These are phyloP conservation scores for Epiblema foenella DNA, from an alignment of 2,888 invertebrate species.

Conservation along the genomic window DNA sequence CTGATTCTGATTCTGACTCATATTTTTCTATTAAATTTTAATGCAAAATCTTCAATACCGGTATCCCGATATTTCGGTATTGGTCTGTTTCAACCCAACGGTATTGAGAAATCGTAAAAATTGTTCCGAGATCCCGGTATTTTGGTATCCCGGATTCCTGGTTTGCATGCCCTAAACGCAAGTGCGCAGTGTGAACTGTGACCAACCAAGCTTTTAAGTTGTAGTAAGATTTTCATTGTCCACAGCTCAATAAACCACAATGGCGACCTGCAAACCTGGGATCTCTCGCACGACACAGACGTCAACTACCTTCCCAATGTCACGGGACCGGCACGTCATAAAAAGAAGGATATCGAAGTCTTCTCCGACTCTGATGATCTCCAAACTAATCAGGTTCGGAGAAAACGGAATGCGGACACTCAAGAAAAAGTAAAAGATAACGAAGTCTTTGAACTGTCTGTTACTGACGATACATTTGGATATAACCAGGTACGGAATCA, in stretches of 20 bases:
- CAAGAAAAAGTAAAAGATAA: not conserved
- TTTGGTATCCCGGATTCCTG: too few relatives aligned
- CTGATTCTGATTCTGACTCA: too few relatives aligned
- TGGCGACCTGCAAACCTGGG: slow-evolving; percentile 16
- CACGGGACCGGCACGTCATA: not conserved
- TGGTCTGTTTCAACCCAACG: too few relatives aligned
- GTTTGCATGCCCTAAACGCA: too few relatives aligned
- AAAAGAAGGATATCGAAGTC: slow-evolving; percentile 23
- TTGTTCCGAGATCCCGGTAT: too few relatives aligned
- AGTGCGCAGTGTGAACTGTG: too few relatives aligned
- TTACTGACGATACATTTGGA: not conserved
- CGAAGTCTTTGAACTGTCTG: not conserved
- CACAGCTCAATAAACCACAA: slow-evolving; percentile 27
- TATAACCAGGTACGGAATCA: too few relatives aligned
- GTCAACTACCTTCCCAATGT: slow-evolving; percentile 26
- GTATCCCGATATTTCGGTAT: too few relatives aligned
- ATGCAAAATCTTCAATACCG: too few relatives aligned
- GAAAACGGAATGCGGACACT: slow-evolving; percentile 5
- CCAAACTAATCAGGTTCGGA: not conserved
- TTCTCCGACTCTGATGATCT: not conserved
- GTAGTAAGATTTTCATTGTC: not conserved
- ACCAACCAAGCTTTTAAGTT: too few relatives aligned
- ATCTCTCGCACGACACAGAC: slow-evolving; percentile 31
- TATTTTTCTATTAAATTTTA: too few relatives aligned
- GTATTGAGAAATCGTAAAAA: too few relatives aligned